Evolutionary conservation across 2,888 invertebrate genomes (phyloP).

Genomic region (Cyclophora punctaria): DNA sequence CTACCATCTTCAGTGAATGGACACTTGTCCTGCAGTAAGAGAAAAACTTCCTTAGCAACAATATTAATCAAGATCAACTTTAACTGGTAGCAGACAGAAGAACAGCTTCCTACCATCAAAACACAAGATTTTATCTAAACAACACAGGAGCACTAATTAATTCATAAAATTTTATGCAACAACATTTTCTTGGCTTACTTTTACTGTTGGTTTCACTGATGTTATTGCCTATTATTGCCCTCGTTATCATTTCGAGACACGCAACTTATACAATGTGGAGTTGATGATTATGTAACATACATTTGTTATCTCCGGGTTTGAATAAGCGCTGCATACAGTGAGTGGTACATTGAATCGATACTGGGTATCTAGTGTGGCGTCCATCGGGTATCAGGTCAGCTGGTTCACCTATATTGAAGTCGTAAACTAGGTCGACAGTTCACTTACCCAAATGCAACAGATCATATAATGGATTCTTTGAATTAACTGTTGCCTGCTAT

Average conservation of each 20-base stretch:
- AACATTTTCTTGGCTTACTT: conserved; percentile 49
- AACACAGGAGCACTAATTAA: conserved; percentile 8
- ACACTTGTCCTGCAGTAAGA: no score
- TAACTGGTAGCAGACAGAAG: no score
- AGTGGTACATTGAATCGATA: conserved; percentile 17
- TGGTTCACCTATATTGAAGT: conserved; percentile 24
- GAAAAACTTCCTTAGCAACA: no score
- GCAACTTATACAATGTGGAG: conserved; percentile 23
- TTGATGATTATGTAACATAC: conserved; percentile 24
- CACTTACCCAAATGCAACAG: conserved; percentile 29
- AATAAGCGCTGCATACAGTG: conserved; percentile 16
- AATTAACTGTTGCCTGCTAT: no score
- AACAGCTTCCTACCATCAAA: no score
- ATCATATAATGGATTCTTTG: conserved; percentile 5
- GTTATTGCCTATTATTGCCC: conserved; percentile 39
- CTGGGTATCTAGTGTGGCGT: no score
- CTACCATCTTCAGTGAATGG: no score
- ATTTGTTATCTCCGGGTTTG: conserved; percentile 31
- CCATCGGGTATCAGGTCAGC: conserved; percentile 26
- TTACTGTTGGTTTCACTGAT: conserved; percentile 47
- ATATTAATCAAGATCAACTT: no score
- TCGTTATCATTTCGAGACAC: conserved; percentile 37
- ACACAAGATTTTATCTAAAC: no score
- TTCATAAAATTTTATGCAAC: conserved; percentile 31
- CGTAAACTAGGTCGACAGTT: conserved; percentile 37